Evolutionary conservation across 1,140 invertebrate genomes (phyloP).

Genomic region (Leptinotarsa undecemlineata): DNA sequence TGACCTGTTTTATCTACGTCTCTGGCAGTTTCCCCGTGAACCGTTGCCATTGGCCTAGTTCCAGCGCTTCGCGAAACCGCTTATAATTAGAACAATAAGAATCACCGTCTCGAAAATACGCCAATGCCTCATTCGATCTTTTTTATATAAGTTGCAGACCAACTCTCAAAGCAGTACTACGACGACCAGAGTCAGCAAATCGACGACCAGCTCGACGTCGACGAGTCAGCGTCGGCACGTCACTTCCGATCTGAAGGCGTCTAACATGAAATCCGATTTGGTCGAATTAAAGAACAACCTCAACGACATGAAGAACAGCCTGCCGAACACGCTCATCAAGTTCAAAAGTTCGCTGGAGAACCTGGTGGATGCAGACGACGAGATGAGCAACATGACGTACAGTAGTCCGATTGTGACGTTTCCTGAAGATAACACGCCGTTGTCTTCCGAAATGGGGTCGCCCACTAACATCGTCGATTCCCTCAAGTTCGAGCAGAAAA

Average conservation of each 20-base stretch:
- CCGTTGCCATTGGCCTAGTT: conserved; percentile 15
- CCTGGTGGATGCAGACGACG: conserved; percentile 57
- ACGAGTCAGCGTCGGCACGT: conserved; percentile 53
- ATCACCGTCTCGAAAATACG: conserved; percentile 41
- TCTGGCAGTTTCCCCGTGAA: conserved; percentile 7
- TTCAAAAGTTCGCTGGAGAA: conserved; percentile 65
- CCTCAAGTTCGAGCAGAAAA: conserved; percentile 78
- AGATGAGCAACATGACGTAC: conserved; percentile 49
- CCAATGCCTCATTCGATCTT: conserved; percentile 37
- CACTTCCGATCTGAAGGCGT: conserved; percentile 68
- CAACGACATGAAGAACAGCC: conserved; percentile 73
- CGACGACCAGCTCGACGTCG: conserved; percentile 44
- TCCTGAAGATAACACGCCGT: conserved; percentile 74
- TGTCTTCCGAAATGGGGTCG: conserved; percentile 58
- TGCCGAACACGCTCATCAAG: conserved; percentile 48
- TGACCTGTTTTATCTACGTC: neutral
- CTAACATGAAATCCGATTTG: conserved; percentile 74
- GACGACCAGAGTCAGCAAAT: conserved; percentile 48
- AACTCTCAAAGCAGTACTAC: conserved; percentile 52
- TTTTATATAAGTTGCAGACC: conserved; percentile 50
- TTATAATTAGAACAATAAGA: conserved; percentile 22
- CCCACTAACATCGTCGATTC: conserved; percentile 63
- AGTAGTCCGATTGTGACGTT: conserved; percentile 71
- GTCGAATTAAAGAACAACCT: conserved; percentile 76
- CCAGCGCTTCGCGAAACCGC: conserved; percentile 10